Evolutionary conservation across 2,113 vertebrate species (phyloP).

Genomic region (Bettongia penicillata): DNA sequence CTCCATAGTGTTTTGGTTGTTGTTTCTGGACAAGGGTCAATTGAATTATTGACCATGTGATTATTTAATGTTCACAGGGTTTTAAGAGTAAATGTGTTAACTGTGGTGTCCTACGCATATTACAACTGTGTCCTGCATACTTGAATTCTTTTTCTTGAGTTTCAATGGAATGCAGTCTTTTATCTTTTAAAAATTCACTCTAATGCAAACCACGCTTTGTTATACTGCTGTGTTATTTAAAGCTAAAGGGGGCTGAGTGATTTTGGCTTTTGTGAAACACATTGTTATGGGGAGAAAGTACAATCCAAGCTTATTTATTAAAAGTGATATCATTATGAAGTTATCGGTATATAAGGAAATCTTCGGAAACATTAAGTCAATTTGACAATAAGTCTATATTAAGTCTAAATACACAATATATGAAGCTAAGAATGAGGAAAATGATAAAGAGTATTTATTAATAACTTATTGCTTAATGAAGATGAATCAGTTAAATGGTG

Average conservation of each 20-base stretch:
- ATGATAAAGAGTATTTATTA: neutral
- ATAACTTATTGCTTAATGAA: neutral
- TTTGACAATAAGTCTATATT: neutral
- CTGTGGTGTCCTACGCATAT: neutral
- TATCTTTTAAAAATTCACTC: neutral
- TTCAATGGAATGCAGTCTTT: neutral
- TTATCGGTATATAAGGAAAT: neutral
- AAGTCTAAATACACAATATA: neutral
- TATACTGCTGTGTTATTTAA: neutral
- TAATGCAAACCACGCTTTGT: neutral
- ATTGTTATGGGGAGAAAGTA: neutral
- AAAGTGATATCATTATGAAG: slow-evolving; percentile 14
- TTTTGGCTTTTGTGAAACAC: neutral
- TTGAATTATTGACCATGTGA: neutral
- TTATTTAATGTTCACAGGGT: neutral
- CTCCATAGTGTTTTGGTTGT: neutral
- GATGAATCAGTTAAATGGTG: neutral
- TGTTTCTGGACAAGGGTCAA: neutral
- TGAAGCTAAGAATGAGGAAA: slow-evolving; percentile 5
- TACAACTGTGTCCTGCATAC: neutral
- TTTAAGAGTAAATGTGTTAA: slow-evolving; percentile 19
- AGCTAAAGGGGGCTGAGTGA: neutral
- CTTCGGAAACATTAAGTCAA: neutral
- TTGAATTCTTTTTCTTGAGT: slow-evolving; percentile 1
- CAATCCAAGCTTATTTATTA: slow-evolving; percentile 23